Base-by-base conservation (phyloP, 2,888 invertebrate species). In the Melinaea menophilus region DNA sequence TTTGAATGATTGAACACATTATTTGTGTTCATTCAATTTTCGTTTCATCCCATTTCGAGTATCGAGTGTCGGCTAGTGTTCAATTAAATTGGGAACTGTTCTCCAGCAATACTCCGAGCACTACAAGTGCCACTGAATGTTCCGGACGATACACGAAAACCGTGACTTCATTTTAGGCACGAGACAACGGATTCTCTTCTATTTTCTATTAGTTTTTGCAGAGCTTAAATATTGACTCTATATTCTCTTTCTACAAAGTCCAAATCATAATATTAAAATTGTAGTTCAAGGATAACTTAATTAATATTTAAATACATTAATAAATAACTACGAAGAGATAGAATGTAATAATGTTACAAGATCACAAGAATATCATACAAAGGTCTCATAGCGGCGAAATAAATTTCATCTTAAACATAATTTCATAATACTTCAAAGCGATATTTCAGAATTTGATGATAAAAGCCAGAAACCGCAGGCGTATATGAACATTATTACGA, bases 51-150 rank as follows among this genome's bases (percentile, higher is more conserved):
- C 61, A 66, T 71, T 72, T 72, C 71, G 66, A 76, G 22, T 22
- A 22, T n/a, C 11, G 46, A n/a, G 77, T 76, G 72, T 56, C 68
- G 62, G 65, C 65, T 66, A 68, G 66, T 73, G 74, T 80, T 74
- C 81, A 77, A 78, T 80, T 79, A 77, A 77, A 79, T 72, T 77
- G 75, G 73, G 68, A 55, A 72, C 71, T 74, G 72, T 72, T 62
- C 68, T 64, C 58, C 68, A 61, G 46, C 59, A 58, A 68, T 60
- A 59, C 58, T 69, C 58, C 46, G 64, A 60, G 65, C 65, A 65
- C 72, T 71, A 69, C 61, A 64, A 66, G 63, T 62, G 62, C 61
- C 65, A 62, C 65, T 63, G 59, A 57, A 66, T 65, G 59, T 65
- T 68, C 65, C 59, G 58, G 41, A 46, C 62, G 54, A 59, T 61